A percentile compares a stretch with the other conserved stretches of the same genome.
Conservation (phyloP, 2,888 invertebrate genomes). For the Brenthis hecate region DNA sequence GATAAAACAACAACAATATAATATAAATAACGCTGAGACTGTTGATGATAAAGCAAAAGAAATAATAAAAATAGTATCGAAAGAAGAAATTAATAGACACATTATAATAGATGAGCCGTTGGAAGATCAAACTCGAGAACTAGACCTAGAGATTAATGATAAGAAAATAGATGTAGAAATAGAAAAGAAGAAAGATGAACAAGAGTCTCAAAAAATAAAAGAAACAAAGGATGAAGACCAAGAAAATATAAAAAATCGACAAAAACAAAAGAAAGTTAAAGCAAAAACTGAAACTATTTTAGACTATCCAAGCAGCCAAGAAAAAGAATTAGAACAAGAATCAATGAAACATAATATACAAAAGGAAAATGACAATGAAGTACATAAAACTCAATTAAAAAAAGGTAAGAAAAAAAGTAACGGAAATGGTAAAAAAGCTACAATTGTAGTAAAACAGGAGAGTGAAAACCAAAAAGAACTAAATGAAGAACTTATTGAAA, state of each 20-base stretch:
- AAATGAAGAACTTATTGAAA: not conserved
- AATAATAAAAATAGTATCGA: no score
- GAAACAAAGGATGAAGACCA: no score
- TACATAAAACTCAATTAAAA: conserved; percentile 12
- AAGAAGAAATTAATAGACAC: no score
- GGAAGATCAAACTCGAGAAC: no score
- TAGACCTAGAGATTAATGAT: no score
- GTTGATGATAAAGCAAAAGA: no score
- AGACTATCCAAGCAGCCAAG: conserved; percentile 22
- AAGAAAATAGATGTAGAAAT: no score
- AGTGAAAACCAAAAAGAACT: not conserved
- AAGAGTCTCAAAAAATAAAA: no score
- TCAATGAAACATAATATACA: not conserved
- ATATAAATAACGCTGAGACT: no score
- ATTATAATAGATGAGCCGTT: no score
- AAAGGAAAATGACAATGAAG: conserved; percentile 1
- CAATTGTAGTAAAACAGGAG: not conserved
- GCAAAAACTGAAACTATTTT: conserved; percentile 34
- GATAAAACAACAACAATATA: no score
- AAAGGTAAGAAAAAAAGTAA: conserved; percentile 4
- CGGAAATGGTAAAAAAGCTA: conserved; percentile 9
- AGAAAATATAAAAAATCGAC: not conserved
- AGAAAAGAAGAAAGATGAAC: no score
- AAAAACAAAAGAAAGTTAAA: conserved; percentile 24
- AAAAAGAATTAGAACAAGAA: conserved; percentile 28